Evolutionary conservation across 2,113 vertebrate species (phyloP).

Genomic region (Chaetodon auriga): DNA sequence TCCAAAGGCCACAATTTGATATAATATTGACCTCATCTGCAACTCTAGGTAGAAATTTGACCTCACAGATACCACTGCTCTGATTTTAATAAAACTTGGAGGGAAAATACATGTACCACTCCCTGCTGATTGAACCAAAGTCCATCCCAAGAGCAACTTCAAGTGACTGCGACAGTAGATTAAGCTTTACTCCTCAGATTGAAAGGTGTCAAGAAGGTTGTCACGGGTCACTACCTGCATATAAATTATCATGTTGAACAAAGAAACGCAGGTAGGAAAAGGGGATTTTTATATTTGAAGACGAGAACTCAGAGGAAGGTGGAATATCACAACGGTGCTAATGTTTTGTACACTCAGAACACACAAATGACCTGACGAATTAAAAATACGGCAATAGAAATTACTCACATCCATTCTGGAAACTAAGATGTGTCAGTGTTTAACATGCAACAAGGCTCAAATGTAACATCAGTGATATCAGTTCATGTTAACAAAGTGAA

Average conservation of each 20-base stretch:
- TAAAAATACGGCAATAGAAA: constrained; percentile 13
- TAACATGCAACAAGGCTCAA: constrained; percentile 59
- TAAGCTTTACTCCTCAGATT: not conserved
- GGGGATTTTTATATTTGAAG: not conserved
- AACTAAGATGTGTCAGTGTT: constrained; percentile 14
- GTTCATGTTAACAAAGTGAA: not conserved
- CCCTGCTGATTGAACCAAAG: not conserved
- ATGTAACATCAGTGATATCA: not conserved
- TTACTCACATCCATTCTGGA: constrained; percentile 42
- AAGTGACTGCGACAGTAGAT: not conserved
- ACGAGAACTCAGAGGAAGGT: not conserved
- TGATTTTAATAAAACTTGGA: constrained; percentile 28
- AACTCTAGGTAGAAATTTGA: not conserved
- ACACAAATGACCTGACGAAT: constrained; percentile 13
- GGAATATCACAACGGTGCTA: constrained; percentile 1
- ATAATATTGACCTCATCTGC: too few relatives aligned
- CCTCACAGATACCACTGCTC: not conserved
- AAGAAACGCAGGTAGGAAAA: too few relatives aligned
- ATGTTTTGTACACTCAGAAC: constrained; percentile 57
- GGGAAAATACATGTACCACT: constrained; percentile 4
- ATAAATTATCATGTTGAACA: not conserved
- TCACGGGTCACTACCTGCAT: not conserved
- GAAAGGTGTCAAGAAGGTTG: not conserved
- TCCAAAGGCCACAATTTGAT: too few relatives aligned
- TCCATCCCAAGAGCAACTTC: not conserved